Evolutionary conservation across 2,797 vertebrate genomes (phyloP).

Genomic region (Catostomus latipinnis): DNA sequence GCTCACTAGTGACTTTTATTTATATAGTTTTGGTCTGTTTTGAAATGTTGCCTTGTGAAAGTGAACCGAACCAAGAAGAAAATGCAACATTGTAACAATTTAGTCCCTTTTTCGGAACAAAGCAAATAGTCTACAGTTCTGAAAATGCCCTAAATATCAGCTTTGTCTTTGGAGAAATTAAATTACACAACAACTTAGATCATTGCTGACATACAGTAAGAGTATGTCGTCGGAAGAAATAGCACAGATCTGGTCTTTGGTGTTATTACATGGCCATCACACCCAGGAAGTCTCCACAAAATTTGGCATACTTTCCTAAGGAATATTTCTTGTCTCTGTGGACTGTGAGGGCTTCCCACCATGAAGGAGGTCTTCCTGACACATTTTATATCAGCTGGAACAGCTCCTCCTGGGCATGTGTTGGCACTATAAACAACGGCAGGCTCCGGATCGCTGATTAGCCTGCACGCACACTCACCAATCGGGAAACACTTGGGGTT

Average conservation of each 20-base stretch:
- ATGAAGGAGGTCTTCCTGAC: neutral
- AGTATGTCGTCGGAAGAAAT: neutral
- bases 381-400: neutral
- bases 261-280: neutral
- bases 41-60: no score
- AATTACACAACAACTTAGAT: no score
- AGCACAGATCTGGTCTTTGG: neutral
- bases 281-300: neutral
- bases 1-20: no score
- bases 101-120: no score
- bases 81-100: no score
- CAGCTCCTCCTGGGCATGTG: neutral
- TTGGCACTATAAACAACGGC: slow-evolving; percentile 22
- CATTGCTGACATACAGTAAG: no score
- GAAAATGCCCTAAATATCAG: no score
- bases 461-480: neutral
- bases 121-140: no score
- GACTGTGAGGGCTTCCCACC: neutral
- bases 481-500: slow-evolving; percentile 33
- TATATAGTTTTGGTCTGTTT: no score
- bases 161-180: no score
- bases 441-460: slow-evolving; percentile 26
- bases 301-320: neutral
- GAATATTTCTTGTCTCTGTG: neutral
- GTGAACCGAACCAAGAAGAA: no score